Percentiles rank a stretch among this genome's conserved stretches.
phyloP scores from a whole-genome alignment of 2,113 vertebrate genomes.

The Xyliphius kryptos region DNA sequence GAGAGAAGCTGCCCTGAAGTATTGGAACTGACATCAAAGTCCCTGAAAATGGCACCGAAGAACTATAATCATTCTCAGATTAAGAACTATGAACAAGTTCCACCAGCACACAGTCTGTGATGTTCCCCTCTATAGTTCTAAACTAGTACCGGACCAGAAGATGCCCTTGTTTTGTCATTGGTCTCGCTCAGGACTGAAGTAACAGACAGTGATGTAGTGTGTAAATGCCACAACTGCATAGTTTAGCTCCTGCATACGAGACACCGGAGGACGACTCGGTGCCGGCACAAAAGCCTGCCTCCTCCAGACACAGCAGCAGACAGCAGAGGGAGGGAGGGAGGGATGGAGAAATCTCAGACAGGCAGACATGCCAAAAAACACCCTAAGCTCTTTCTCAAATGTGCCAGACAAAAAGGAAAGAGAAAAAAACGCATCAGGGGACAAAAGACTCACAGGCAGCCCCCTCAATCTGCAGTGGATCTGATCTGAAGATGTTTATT shows the following conservation, averaged over 20 bases:
- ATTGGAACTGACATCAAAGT: too few species aligned
- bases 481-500: neutral
- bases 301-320: conserved; percentile 23
- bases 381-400: conserved; percentile 44
- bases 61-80: too few species aligned
- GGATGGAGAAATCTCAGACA: conserved; percentile 20
- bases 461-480: neutral
- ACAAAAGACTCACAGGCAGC: conserved; percentile 38
- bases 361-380: conserved; percentile 48
- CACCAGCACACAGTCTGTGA: too few species aligned
- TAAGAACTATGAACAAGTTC: too few species aligned
- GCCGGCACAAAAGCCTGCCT: conserved; percentile 13
- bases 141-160: too few species aligned
- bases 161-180: too few species aligned
- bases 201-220: too few species aligned
- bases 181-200: too few species aligned
- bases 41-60: too few species aligned
- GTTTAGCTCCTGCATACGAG: conserved; percentile 5
- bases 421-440: conserved; percentile 11
- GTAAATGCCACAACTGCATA: neutral
- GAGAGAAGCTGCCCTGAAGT: too few species aligned
- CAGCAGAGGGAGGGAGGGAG: conserved; percentile 15
- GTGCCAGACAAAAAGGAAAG: conserved; percentile 33
- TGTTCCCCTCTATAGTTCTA: too few species aligned
- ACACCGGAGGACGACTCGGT: conserved; percentile 1